Percentiles rank a stretch among this genome's conserved stretches.
Conservation (phyloP, 2,888 invertebrate species). For the Zygogramma bicolorata region DNA sequence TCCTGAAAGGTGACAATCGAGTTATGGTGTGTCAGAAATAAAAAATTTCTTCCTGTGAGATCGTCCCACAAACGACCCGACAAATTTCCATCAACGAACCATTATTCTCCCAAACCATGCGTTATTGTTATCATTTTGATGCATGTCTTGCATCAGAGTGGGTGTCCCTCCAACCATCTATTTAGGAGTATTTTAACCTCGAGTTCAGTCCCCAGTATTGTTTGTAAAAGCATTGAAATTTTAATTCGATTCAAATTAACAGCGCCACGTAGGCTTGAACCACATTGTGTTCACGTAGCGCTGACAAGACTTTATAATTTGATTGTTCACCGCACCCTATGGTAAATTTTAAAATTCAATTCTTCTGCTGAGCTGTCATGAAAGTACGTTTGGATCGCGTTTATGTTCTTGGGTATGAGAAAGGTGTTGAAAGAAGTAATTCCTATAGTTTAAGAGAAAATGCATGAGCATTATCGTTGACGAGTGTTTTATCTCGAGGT, state of each 20-base stretch:
- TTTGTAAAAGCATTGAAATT: constrained; percentile 37
- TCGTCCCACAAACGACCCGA: background rate
- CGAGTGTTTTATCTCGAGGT: too few species aligned
- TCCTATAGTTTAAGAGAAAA: too few species aligned
- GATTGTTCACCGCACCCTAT: constrained; percentile 27
- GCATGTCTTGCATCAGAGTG: constrained; percentile 17
- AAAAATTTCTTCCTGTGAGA: background rate
- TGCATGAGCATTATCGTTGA: too few species aligned
- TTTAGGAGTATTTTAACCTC: constrained; percentile 20
- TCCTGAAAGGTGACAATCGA: too few species aligned
- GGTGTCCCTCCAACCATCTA: constrained; percentile 20
- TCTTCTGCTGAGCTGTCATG: background rate
- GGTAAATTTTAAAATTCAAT: background rate
- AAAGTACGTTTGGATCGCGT: too few species aligned
- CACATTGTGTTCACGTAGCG: constrained; percentile 39
- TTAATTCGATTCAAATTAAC: constrained; percentile 41
- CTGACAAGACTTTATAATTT: constrained; percentile 35
- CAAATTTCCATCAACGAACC: background rate
- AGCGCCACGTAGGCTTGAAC: constrained; percentile 39
- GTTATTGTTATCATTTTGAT: constrained; percentile 11
- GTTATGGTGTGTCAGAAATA: too few species aligned
- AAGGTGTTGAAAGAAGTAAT: too few species aligned
- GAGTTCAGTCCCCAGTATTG: constrained; percentile 30
- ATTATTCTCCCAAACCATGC: background rate
- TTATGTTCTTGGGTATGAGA: too few species aligned